Conservation (phyloP, 37 sponge, comb jelly and placozoan genomes). For the Cladorhizidae sp. region DNA sequence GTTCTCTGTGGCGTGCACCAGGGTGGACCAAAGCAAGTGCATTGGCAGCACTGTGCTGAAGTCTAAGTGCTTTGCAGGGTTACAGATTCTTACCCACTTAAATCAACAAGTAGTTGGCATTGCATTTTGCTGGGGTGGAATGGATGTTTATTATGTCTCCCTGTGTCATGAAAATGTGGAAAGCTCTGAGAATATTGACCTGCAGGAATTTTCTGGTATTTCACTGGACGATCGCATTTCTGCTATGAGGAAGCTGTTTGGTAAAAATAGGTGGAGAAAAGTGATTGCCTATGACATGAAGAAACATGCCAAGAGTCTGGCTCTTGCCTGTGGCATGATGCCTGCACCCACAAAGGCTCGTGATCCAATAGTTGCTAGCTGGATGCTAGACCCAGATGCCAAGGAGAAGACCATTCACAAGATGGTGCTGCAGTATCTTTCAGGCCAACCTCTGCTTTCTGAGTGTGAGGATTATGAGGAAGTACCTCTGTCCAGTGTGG, state of each 20-base stretch:
- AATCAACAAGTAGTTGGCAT: slow-evolving; percentile 76
- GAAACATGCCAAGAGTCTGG: slow-evolving; percentile 72
- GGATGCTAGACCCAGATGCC: slow-evolving; percentile 90
- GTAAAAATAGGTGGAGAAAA: slow-evolving; percentile 12
- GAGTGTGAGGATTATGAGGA: slow-evolving; percentile 33
- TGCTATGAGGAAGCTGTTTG: slow-evolving; percentile 26
- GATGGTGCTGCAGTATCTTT: slow-evolving; percentile 77
- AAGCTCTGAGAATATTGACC: not conserved
- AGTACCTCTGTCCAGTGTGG: slow-evolving; percentile 59
- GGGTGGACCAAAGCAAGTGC: slow-evolving; percentile 4
- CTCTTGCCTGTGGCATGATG: slow-evolving; percentile 45
- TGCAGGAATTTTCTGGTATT: not conserved
- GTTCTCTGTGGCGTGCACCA: slow-evolving; percentile 67
- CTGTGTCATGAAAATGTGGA: not conserved
- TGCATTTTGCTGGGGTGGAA: slow-evolving; percentile 84
- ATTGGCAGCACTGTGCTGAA: slow-evolving; percentile 24
- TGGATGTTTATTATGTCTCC: slow-evolving; percentile 84
- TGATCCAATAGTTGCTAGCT: slow-evolving; percentile 86
- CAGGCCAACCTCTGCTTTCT: slow-evolving; percentile 58
- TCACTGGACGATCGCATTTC: slow-evolving; percentile 15
- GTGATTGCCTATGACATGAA: slow-evolving; percentile 75
- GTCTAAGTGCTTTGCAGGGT: not conserved
- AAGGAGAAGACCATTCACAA: slow-evolving; percentile 72
- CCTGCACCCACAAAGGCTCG: slow-evolving; percentile 12
- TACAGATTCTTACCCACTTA: slow-evolving; percentile 17